These are phyloP conservation scores for Thaumatotibia leucotreta DNA, from an alignment of 1,140 invertebrate species.

Conservation along the genomic window DNA sequence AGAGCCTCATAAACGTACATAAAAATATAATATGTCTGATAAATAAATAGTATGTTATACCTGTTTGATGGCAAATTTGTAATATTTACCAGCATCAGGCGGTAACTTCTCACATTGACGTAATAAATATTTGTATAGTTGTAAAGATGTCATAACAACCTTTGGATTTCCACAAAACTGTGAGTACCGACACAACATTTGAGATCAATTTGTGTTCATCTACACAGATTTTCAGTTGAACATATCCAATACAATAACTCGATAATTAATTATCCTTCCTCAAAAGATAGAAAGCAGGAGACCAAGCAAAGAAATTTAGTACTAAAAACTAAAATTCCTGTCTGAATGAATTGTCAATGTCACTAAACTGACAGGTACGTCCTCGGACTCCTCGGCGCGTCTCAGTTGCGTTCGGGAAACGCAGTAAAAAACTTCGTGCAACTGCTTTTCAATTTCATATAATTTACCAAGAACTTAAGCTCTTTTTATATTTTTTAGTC, in stretches of 20 bases:
- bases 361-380: too few relatives aligned
- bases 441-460: too few relatives aligned
- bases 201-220: slow-evolving; percentile 8
- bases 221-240: background rate
- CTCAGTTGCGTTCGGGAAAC: too few relatives aligned
- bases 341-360: too few relatives aligned
- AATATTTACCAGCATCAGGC: slow-evolving; percentile 70
- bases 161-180: slow-evolving; percentile 42
- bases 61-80: slow-evolving; percentile 69
- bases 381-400: too few relatives aligned
- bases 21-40: background rate
- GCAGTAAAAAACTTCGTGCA: too few relatives aligned
- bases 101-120: slow-evolving; percentile 68
- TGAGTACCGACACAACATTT: slow-evolving; percentile 35
- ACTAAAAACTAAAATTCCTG: too few relatives aligned
- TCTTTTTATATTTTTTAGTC: too few relatives aligned
- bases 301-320: too few relatives aligned
- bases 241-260: background rate
- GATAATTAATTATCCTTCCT: background rate
- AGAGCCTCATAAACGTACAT: background rate
- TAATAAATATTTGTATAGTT: slow-evolving; percentile 65
- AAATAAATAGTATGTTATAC: slow-evolving; percentile 28
- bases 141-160: slow-evolving; percentile 60
- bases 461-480: too few relatives aligned
- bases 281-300: too few relatives aligned